These are phyloP conservation scores for Danio tinwini DNA, from an alignment of 2,797 vertebrate genomes.

Conservation along the genomic window DNA sequence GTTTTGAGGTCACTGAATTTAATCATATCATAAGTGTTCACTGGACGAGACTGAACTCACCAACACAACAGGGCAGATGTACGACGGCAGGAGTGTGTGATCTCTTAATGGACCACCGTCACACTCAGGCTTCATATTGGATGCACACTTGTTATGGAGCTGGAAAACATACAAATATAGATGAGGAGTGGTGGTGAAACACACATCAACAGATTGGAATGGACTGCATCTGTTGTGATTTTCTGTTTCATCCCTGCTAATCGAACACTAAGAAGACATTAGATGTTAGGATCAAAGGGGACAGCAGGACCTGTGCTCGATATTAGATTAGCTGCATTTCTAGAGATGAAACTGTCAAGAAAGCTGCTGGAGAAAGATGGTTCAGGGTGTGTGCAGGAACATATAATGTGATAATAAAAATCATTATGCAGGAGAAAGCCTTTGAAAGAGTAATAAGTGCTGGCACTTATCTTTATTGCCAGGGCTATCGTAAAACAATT, in stretches of 20 bases:
- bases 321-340: neutral
- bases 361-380: neutral
- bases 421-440: conserved; percentile 9
- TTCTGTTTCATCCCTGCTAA: neutral
- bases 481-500: neutral
- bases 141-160: conserved; percentile 95
- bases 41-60: conserved; percentile 73
- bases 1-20: neutral
- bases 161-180: conserved; percentile 63
- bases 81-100: conserved; percentile 90
- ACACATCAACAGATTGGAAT: conserved; percentile 6
- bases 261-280: neutral
- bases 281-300: neutral
- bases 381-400: neutral
- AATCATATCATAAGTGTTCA: neutral
- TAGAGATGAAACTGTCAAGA: conserved; percentile 15
- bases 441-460: conserved; percentile 28
- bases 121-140: conserved; percentile 85
- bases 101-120: conserved; percentile 90
- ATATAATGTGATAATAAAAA: conserved; percentile 37
- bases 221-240: neutral
- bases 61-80: conserved; percentile 89
- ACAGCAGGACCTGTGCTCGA: neutral
- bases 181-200: conserved; percentile 12
- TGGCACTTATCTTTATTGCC: conserved; percentile 30